Percentiles rank a stretch among this genome's conserved stretches.
These are phyloP conservation scores for Machimus rusticus DNA, from an alignment of 2,888 invertebrate species.

Conservation along the genomic window DNA sequence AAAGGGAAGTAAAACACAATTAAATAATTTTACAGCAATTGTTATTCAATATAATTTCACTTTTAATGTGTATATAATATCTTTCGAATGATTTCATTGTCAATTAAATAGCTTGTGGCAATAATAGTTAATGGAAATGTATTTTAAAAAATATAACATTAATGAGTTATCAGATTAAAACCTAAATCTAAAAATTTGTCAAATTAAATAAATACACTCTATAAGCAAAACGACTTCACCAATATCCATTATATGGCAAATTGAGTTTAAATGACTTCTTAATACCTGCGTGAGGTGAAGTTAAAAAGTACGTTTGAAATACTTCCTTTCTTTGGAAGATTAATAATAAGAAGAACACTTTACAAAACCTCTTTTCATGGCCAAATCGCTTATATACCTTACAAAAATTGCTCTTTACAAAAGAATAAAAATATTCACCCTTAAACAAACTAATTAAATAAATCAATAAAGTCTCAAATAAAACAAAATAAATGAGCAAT, in stretches of 20 bases:
- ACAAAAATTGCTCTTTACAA: neutral
- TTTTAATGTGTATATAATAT: constrained; percentile 17
- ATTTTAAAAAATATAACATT: neutral
- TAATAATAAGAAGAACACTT: constrained; percentile 16
- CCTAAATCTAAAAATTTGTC: neutral
- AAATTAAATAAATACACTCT: neutral
- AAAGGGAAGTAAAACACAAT: neutral
- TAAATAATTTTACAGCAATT: neutral
- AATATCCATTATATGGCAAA: neutral
- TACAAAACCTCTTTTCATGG: constrained; percentile 11
- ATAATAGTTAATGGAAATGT: neutral
- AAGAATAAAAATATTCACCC: neutral
- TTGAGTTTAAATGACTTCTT: neutral
- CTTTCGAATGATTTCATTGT: neutral
- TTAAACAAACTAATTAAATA: neutral
- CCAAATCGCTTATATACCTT: neutral
- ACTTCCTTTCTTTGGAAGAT: neutral
- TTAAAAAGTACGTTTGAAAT: neutral
- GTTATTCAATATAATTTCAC: constrained; percentile 7
- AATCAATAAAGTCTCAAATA: neutral
- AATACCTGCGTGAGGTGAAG: neutral
- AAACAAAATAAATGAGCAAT: neutral
- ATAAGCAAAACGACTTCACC: neutral
- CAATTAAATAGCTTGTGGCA: neutral
- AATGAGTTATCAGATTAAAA: neutral